Evolutionary conservation across 2,888 invertebrate species (phyloP), one percentile per base, ranked within the genome.

Genomic region (Notodonta dromedarius): DNA sequence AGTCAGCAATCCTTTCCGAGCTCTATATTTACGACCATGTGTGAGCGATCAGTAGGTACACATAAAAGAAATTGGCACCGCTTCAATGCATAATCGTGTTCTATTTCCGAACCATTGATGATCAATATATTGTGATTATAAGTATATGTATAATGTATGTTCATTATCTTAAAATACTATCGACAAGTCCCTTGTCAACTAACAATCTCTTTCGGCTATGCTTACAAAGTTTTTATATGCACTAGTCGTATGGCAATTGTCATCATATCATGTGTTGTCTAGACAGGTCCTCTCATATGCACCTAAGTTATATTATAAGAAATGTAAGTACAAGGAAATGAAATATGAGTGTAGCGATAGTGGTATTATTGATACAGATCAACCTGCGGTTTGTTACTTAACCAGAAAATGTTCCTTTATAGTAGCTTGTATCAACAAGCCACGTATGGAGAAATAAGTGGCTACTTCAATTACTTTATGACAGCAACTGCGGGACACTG

Each of bases 41-140:
- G 71, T 71, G 63, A 64, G 74, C 72, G 76, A 70, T 69, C 76
- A 68, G 67, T 39, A 8, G 54, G 40, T 40, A 8, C n/a, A 39
- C 14, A n/a, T 39, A 39, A 67, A 73, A 70, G 74, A 77, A 81
- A 79, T 84, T 87, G 85, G 83, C 84, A 83, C 61, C 61, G 69
- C 62, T 79, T 86, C 83, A 84, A 80, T 79, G 77, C 68, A 73
- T 74, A 76, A 77, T 69, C 67, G 66, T 72, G 56, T 63, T 65
- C 60, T 60, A 65, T 67, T 77, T 70, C 62, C 53, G 59, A 56
- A 44, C 16, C 50, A 57, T 57, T 63, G 12, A 14, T 52, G 51
- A 51, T n/a, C 55, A 52, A 40, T 59, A 59, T 48, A 56, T 24
- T 40, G 35, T 16, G 16, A 50, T 14, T 6, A 0, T 6, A 35